Conservation (phyloP, 2,888 invertebrate species). For the Xestia rhomboidea region DNA sequence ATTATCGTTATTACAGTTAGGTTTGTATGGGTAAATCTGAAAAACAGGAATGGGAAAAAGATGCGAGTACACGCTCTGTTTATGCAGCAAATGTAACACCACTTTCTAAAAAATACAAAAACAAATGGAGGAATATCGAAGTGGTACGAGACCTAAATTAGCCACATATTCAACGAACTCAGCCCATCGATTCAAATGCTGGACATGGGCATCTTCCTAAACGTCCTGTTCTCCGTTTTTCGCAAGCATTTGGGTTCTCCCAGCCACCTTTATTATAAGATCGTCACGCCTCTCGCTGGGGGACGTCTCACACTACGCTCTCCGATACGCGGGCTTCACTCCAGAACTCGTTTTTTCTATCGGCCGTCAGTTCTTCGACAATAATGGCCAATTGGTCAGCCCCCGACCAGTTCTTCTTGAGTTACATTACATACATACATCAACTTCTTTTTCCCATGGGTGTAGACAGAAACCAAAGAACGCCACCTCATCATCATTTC, state of each 20-base stretch:
- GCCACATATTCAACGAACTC: neutral
- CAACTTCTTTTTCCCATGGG: too few species aligned
- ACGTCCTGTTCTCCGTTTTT: neutral
- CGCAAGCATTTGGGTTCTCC: neutral
- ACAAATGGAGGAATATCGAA: neutral
- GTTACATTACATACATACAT: too few species aligned
- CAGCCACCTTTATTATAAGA: too few species aligned
- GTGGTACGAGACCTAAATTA: neutral
- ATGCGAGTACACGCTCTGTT: neutral
- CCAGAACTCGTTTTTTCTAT: neutral
- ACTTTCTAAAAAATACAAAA: too few species aligned
- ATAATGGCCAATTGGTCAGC: too few species aligned
- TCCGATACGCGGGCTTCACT: neutral
- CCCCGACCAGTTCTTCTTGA: too few species aligned
- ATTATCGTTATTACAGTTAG: neutral
- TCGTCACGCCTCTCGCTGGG: too few species aligned
- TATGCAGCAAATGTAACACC: neutral
- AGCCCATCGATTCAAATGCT: neutral
- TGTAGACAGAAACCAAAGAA: too few species aligned
- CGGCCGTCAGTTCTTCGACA: too few species aligned
- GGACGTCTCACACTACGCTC: neutral
- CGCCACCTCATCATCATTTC: too few species aligned
- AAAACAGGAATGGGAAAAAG: neutral
- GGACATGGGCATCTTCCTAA: neutral
- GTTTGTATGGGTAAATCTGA: neutral